Evolutionary conservation across 2,888 invertebrate genomes (phyloP).

Genomic region (Cataglyphis rosenhaueri): DNA sequence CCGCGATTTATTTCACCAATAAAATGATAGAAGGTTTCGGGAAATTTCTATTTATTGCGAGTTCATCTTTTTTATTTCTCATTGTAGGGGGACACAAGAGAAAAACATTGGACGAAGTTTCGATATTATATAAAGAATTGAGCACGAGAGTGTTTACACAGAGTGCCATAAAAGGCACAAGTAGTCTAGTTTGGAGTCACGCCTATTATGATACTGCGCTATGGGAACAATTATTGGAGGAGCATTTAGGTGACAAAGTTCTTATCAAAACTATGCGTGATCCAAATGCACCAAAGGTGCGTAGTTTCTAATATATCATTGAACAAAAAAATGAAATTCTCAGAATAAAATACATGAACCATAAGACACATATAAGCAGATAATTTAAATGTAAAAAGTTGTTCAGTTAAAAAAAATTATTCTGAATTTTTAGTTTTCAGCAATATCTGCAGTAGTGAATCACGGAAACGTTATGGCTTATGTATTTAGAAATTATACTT

Average conservation of each 20-base stretch:
- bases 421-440: conserved; percentile 87
- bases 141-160: conserved; percentile 90
- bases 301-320: background rate
- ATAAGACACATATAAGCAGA: too few relatives aligned
- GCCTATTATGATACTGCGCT: conserved; percentile 95
- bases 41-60: background rate
- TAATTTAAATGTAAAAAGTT: background rate
- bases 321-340: background rate
- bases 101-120: conserved; percentile 88
- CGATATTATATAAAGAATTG: conserved; percentile 87
- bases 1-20: background rate
- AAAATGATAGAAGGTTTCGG: background rate
- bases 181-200: conserved; percentile 93
- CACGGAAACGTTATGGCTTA: conserved; percentile 90
- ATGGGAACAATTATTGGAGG: conserved; percentile 92
- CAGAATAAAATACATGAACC: background rate
- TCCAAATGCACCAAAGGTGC: conserved; percentile 87
- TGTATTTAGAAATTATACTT: conserved; percentile 94
- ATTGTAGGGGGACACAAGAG: conserved; percentile 87
- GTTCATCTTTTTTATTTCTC: conserved; percentile 3
- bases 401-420: background rate
- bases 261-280: conserved; percentile 88
- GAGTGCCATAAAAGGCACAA: conserved; percentile 89
- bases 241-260: conserved; percentile 88
- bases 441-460: conserved; percentile 93